These are phyloP conservation scores for Tanaodytes sp. DNA, from an alignment of 2,888 invertebrate species.

Conservation along the genomic window DNA sequence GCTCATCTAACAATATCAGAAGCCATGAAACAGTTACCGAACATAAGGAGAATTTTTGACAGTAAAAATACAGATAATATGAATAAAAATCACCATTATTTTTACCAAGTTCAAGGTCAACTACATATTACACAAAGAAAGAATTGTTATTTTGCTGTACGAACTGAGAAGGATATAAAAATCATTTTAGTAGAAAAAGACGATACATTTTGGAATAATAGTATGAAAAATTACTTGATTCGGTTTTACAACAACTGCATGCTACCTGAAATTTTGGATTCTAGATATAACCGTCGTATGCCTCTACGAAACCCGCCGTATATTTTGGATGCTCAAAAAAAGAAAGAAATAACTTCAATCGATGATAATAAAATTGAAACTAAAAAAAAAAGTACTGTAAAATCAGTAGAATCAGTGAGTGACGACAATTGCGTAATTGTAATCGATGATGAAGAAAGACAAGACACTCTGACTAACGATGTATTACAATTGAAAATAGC, in stretches of 20 bases:
- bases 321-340: too few relatives aligned
- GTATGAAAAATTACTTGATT: conserved; percentile 2
- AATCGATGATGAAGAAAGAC: too few relatives aligned
- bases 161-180: too few relatives aligned
- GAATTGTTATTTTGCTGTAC: conserved; percentile 12
- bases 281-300: conserved; percentile 3
- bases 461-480: too few relatives aligned
- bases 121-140: conserved; percentile 6
- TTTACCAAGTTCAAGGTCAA: conserved; percentile 16
- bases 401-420: too few relatives aligned
- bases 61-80: not conserved
- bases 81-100: conserved; percentile 10
- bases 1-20: conserved; percentile 1
- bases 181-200: too few relatives aligned
- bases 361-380: too few relatives aligned
- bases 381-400: too few relatives aligned
- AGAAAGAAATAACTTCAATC: too few relatives aligned
- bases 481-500: too few relatives aligned
- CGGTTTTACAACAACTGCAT: conserved; percentile 12
- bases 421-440: too few relatives aligned
- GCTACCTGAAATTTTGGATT: conserved; percentile 16
- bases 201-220: conserved; percentile 5
- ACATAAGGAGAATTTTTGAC: not conserved
- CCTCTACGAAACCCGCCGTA: conserved; percentile 11
- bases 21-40: not conserved